A percentile compares a stretch with the other conserved stretches of the same genome.
Conservation (phyloP, 2,113 vertebrate genomes). For the Columba janthina region DNA sequence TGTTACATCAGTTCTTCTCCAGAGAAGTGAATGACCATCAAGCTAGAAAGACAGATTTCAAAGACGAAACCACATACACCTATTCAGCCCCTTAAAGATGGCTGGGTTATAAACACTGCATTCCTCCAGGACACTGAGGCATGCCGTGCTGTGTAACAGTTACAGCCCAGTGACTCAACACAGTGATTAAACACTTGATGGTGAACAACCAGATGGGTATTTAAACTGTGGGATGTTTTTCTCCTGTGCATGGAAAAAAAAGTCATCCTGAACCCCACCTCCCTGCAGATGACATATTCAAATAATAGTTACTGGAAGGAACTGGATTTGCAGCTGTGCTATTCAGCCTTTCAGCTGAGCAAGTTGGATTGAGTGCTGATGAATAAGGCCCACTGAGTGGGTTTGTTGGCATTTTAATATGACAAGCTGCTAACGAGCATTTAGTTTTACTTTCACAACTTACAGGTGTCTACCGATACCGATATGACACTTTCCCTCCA, state of each 20-base stretch:
- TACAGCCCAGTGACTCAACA: neutral
- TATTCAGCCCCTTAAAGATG: neutral
- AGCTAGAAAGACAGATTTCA: neutral
- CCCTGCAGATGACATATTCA: neutral
- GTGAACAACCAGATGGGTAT: neutral
- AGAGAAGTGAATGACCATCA: neutral
- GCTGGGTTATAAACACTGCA: neutral
- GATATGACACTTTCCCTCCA: neutral
- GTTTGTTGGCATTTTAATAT: neutral
- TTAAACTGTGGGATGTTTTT: neutral
- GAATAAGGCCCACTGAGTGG: neutral
- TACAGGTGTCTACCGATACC: neutral
- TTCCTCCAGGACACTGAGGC: neutral
- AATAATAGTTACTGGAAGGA: neutral
- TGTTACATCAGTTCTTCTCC: neutral
- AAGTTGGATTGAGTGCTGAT: neutral
- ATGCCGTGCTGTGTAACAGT: fast-evolving
- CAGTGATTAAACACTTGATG: neutral
- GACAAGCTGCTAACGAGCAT: neutral
- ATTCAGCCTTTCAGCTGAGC: neutral
- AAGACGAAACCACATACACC: neutral
- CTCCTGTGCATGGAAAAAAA: neutral
- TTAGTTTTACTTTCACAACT: neutral
- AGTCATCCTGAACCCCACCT: neutral
- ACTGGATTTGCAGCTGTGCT: neutral